Evolutionary conservation across 2,888 invertebrate genomes (phyloP).

Genomic region (Eilema caniola): DNA sequence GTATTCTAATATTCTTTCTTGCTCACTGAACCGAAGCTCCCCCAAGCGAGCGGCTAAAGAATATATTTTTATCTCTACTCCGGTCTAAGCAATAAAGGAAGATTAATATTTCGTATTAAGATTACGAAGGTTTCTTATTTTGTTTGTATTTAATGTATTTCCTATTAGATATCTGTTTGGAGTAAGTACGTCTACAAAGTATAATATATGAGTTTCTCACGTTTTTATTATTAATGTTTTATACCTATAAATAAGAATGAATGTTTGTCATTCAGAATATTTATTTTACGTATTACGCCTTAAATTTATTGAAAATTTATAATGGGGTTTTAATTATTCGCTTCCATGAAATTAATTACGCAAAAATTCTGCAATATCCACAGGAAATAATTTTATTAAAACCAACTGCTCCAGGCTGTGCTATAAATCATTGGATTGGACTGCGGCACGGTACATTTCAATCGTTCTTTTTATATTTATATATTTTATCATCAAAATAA

Average conservation of each 20-base stretch:
- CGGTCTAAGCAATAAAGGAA: slow-evolving; percentile 59
- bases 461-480: neutral
- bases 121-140: slow-evolving; percentile 49
- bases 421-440: neutral
- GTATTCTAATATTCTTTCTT: slow-evolving; percentile 67
- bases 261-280: neutral
- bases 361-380: neutral
- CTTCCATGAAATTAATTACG: neutral
- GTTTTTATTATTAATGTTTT: neutral
- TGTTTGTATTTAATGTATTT: slow-evolving; percentile 47
- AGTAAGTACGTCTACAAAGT: neutral
- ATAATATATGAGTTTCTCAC: neutral
- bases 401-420: neutral
- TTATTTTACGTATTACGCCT: neutral
- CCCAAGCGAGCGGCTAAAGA: slow-evolving; percentile 49
- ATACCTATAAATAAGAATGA: no score
- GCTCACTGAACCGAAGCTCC: slow-evolving; percentile 58
- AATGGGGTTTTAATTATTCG: neutral
- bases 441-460: neutral
- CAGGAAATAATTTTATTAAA: neutral
- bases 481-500: neutral
- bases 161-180: slow-evolving; percentile 24
- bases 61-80: slow-evolving; percentile 57
- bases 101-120: slow-evolving; percentile 67
- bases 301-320: neutral